Base-by-base conservation (phyloP, 2,113 vertebrate species). In the Rhipidura dahli region DNA sequence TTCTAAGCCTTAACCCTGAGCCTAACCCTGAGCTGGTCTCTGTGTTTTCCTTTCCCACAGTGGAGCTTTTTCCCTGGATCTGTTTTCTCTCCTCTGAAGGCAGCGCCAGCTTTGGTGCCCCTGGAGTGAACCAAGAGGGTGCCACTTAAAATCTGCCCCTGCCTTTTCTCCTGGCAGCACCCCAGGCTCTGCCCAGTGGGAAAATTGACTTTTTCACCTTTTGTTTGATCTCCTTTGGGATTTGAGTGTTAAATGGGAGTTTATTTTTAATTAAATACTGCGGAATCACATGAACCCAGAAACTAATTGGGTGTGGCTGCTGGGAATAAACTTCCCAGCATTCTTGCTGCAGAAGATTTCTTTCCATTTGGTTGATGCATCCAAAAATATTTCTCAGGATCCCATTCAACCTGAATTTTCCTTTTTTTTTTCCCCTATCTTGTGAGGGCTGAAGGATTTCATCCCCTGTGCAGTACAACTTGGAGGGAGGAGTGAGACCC, bases 391-490 rank as follows among this genome's bases (percentile, higher is more conserved):
- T 81, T 87, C 40, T 54, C 23, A n/a, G 22, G 15, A 23, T 20
- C 40, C 42, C 11, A 5, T 88, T 71, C 56, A 85, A 59, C 37
- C 8, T 26, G 11, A 33, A 68, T 91, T 83, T 93, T 54, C 53
- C 3, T 17, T 0, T 13, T 12, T n/a, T 51, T 4, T 0, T 0
- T 2, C 5, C 40, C 24, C 10, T 11, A 0, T 71, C 37, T 70
- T 30, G 4, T 3, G 9, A 47, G 35, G 37, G 22, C 18, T 87
- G 65, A 54, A 42, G 39, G 51, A 73, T 35, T 60, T 53, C 24
- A 23, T 69, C 35, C 13, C 42, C 30, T 11, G 5, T 15, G 4
- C 30, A 64, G 27, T 28, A 77, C 20, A 83, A n/a, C 13, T 65
- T 16, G 8, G 61, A 54, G n/a, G 24, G 56, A 15, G 73, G 57